phyloP scores from a whole-genome alignment of 2,888 invertebrate genomes.

The Zygogramma bicolorata region DNA sequence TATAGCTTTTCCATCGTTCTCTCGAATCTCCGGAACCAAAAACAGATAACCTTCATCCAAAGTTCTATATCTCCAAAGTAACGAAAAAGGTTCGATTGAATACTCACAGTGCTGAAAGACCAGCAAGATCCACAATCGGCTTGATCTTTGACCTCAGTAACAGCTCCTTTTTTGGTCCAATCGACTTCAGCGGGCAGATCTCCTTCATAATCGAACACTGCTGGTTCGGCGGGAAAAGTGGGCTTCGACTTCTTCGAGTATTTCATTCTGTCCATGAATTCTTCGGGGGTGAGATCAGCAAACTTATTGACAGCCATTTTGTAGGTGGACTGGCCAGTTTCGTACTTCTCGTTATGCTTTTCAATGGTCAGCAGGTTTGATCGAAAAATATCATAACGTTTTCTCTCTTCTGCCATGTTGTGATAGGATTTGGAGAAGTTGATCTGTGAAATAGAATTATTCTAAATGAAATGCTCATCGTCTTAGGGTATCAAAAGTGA shows the following conservation, averaged over 20 bases:
- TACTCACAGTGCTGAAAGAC: slow-evolving; percentile 6
- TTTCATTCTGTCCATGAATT: not conserved
- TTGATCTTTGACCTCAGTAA: not conserved
- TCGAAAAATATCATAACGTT: not conserved
- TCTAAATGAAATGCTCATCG: no score
- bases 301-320: slow-evolving; percentile 6
- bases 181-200: not conserved
- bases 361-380: not conserved
- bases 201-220: not conserved
- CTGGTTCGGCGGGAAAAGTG: not conserved
- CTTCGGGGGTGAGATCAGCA: not conserved
- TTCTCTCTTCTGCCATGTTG: not conserved
- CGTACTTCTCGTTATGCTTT: not conserved
- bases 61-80: no score
- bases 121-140: slow-evolving; percentile 1
- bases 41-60: no score
- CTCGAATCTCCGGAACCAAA: no score
- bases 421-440: not conserved
- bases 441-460: not conserved
- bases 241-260: not conserved
- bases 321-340: not conserved
- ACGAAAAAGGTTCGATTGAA: not conserved
- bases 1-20: no score
- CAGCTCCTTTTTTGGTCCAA: not conserved
- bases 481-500: no score